Percentiles rank a stretch among this genome's conserved stretches.
These are phyloP conservation scores for Druceiella hillmani DNA, from an alignment of 2,888 invertebrate genomes.

Conservation along the genomic window DNA sequence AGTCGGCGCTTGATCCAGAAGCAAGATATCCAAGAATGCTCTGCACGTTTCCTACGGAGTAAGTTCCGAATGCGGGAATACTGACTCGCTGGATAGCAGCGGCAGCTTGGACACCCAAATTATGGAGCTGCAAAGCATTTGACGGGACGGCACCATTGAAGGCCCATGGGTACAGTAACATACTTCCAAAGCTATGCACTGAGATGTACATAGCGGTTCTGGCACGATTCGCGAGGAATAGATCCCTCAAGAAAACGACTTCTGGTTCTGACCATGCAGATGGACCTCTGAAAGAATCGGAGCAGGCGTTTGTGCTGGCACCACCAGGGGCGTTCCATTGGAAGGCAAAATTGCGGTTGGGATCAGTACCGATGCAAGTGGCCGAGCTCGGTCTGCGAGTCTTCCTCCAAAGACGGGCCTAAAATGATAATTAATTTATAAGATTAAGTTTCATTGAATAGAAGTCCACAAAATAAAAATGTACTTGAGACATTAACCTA, in stretches of 20 bases:
- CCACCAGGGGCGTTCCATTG: constrained; percentile 64
- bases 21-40: constrained; percentile 50
- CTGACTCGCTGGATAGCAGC: constrained; percentile 34
- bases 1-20: constrained; percentile 63
- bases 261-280: constrained; percentile 63
- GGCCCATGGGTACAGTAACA: constrained; percentile 65
- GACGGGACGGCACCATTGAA: constrained; percentile 48
- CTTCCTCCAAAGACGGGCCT: constrained; percentile 64
- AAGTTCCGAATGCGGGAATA: constrained; percentile 36
- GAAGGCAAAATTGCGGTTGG: constrained; percentile 70
- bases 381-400: constrained; percentile 52
- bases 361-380: constrained; percentile 63
- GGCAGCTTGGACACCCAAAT: constrained; percentile 37
- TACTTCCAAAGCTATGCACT: constrained; percentile 69
- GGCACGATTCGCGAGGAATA: constrained; percentile 44
- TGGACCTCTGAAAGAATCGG: constrained; percentile 56
- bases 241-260: constrained; percentile 51
- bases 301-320: constrained; percentile 50
- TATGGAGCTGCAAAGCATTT: constrained; percentile 41
- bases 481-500: too few relatives aligned
- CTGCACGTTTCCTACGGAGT: constrained; percentile 49
- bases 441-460: too few relatives aligned
- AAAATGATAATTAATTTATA: too few relatives aligned
- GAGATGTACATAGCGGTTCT: constrained; percentile 61
- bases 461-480: too few relatives aligned